Percentiles rank a stretch among this genome's conserved stretches.
Evolutionary conservation across 2,888 invertebrate species (phyloP).

Genomic region (Ernsta delagoae): DNA sequence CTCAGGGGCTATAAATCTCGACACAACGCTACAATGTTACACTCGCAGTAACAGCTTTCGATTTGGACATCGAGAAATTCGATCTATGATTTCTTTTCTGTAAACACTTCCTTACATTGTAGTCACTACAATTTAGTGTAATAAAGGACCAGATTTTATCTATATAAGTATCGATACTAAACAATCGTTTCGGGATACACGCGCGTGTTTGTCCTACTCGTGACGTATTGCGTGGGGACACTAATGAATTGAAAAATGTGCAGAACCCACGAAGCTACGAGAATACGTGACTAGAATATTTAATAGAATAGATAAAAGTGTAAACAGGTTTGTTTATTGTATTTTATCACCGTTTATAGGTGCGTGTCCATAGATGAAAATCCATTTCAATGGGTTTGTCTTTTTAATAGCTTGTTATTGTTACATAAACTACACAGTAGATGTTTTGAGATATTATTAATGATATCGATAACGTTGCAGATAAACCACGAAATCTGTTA

Average conservation of each 20-base stretch:
- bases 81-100: neutral
- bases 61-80: conserved; percentile 5
- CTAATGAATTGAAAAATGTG: conserved; percentile 21
- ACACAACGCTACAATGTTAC: conserved; percentile 21
- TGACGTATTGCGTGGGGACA: conserved; percentile 7
- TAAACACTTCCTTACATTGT: conserved; percentile 1
- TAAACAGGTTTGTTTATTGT: neutral
- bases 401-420: too few species aligned
- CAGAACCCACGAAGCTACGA: neutral
- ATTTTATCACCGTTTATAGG: neutral
- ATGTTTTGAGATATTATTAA: too few species aligned
- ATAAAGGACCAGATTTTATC: too few species aligned
- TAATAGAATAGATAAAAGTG: neutral
- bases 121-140: too few species aligned
- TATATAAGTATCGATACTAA: neutral
- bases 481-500: too few species aligned
- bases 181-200: conserved; percentile 1
- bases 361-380: neutral
- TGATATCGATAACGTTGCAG: too few species aligned
- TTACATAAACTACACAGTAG: too few species aligned
- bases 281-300: conserved; percentile 1
- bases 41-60: conserved; percentile 14
- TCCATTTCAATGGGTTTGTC: neutral
- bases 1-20: conserved; percentile 31
- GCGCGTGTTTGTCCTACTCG: neutral